These are phyloP conservation scores for Drosophila nannoptera DNA, from an alignment of 1,140 invertebrate species.

Conservation along the genomic window DNA sequence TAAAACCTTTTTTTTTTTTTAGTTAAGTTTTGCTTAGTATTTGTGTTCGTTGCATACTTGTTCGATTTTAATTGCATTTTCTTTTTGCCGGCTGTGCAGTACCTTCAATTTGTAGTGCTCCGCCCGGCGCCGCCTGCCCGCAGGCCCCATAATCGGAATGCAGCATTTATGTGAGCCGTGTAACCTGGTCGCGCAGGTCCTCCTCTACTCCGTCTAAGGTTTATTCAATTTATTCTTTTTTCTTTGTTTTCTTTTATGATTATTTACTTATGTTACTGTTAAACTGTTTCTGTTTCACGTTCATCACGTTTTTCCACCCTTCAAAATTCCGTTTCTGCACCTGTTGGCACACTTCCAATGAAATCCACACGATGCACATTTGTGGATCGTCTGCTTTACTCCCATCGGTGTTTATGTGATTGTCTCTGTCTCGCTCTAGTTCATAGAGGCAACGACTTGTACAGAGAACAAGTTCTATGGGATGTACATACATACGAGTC, in stretches of 20 bases:
- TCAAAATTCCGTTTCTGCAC: conserved; percentile 26
- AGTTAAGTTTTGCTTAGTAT: conserved; percentile 33
- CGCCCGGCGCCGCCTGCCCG: conserved; percentile 17
- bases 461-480: neutral
- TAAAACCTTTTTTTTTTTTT: conserved; percentile 26
- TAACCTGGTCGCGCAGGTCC: conserved; percentile 44
- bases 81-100: conserved; percentile 52
- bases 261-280: no score
- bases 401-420: conserved; percentile 27
- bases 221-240: conserved; percentile 41
- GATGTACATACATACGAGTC: no score
- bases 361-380: conserved; percentile 12
- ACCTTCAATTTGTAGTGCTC: conserved; percentile 76
- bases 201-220: conserved; percentile 39
- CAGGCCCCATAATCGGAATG: conserved; percentile 42
- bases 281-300: conserved; percentile 19
- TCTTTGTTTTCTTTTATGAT: conserved; percentile 34
- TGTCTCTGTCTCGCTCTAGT: conserved; percentile 17
- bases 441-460: conserved; percentile 14
- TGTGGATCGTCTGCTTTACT: conserved; percentile 17
- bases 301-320: conserved; percentile 19
- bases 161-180: conserved; percentile 51
- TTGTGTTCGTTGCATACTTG: conserved; percentile 16
- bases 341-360: conserved; percentile 21
- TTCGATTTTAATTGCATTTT: conserved; percentile 49